Evolutionary conservation across 2,113 vertebrate genomes (phyloP).

Genomic region (Aegotheles bennettii): DNA sequence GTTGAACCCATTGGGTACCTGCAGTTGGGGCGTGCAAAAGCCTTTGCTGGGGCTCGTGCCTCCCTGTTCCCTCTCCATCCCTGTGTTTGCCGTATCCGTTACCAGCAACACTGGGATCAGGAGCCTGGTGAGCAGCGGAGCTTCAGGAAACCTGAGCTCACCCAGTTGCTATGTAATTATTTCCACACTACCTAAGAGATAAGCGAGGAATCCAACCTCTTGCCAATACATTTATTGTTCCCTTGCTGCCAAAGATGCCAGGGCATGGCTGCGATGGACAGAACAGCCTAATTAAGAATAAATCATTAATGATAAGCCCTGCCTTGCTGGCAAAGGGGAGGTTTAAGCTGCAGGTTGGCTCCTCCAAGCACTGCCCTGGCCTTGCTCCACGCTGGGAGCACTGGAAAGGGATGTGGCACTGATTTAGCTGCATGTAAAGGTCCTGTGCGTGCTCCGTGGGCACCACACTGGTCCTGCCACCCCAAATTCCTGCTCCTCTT

Average conservation of each 20-base stretch:
- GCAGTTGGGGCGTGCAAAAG: rapidly evolving
- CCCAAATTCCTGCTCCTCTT: neutral
- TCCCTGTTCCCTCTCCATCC: too few relatives aligned
- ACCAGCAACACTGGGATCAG: neutral
- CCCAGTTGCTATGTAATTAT: neutral
- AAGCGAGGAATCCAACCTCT: neutral
- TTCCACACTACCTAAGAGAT: neutral
- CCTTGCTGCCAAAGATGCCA: neutral
- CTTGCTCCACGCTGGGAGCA: rapidly evolving
- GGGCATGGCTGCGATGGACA: neutral
- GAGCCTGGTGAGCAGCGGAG: rapidly evolving
- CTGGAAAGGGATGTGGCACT: rapidly evolving
- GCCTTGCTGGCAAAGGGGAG: neutral
- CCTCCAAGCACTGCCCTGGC: neutral
- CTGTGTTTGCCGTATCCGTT: neutral
- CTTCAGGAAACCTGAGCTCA: neutral
- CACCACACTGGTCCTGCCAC: rapidly evolving
- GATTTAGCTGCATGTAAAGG: rapidly evolving
- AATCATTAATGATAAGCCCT: neutral
- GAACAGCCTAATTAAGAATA: neutral
- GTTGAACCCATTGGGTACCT: rapidly evolving
- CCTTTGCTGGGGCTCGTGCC: rapidly evolving
- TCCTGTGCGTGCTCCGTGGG: rapidly evolving
- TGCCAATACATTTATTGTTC: rapidly evolving
- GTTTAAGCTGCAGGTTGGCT: neutral